Percentiles rank a stretch among this genome's conserved stretches.
Evolutionary conservation across 2,113 vertebrate genomes (phyloP).

Genomic region (Naja naja): DNA sequence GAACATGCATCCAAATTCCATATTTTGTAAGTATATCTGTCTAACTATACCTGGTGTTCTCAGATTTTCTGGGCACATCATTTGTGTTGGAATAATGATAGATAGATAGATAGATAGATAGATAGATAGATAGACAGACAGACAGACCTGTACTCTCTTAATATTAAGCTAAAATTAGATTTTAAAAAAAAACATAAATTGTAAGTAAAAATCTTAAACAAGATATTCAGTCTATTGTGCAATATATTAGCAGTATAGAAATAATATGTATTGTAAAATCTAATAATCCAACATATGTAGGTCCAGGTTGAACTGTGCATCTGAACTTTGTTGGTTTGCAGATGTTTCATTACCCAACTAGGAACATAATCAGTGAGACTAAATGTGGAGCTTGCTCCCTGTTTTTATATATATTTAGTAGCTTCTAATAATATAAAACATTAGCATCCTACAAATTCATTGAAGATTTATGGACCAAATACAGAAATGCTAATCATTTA

Average conservation of each 20-base stretch:
- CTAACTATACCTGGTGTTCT: background rate
- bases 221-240: background rate
- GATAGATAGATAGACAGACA: fast-evolving
- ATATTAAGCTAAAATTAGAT: background rate
- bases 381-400: background rate
- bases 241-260: background rate
- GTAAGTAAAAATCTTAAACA: background rate
- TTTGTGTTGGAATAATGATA: background rate
- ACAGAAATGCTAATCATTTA: background rate
- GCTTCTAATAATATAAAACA: background rate
- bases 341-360: background rate
- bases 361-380: background rate
- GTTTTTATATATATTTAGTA: background rate
- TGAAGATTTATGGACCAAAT: background rate
- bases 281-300: background rate
- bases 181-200: background rate
- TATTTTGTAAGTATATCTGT: background rate
- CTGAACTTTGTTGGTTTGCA: background rate
- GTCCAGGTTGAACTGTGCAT: background rate
- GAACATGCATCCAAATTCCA: background rate
- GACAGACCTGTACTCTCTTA: background rate
- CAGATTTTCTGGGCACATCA: background rate
- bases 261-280: background rate
- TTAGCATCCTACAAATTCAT: background rate
- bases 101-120: no score